Conservation (phyloP, 2,888 invertebrate species). For the Smittia sp. region DNA sequence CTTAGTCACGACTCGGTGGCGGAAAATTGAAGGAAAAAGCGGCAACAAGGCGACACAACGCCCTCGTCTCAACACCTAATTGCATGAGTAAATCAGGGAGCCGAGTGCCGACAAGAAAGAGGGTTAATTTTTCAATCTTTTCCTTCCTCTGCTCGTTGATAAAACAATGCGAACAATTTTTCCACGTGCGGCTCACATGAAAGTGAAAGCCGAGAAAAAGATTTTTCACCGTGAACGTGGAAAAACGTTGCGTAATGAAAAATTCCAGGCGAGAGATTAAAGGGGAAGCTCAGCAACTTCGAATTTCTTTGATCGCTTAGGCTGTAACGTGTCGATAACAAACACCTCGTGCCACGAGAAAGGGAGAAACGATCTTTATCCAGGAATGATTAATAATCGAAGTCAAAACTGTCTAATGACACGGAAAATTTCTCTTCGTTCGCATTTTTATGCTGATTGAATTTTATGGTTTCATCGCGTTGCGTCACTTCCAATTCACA, state of each 20-base stretch:
- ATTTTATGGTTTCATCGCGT: slow-evolving; percentile 39
- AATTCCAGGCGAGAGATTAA: background rate
- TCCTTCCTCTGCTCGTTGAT: background rate
- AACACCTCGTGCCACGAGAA: background rate
- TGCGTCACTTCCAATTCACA: slow-evolving; percentile 37
- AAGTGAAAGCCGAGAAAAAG: slow-evolving; percentile 33
- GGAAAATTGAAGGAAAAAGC: background rate
- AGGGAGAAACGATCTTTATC: background rate
- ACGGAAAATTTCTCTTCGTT: slow-evolving; percentile 32
- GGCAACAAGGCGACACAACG: background rate
- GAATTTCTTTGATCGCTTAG: background rate
- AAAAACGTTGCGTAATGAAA: background rate
- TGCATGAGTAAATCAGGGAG: background rate
- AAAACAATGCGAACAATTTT: background rate
- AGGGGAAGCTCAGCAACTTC: background rate
- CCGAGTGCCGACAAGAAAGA: background rate
- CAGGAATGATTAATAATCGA: slow-evolving; percentile 17
- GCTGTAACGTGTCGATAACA: background rate
- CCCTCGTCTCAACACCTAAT: background rate
- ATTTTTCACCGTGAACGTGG: too few species aligned
- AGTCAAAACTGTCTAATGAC: slow-evolving; percentile 28
- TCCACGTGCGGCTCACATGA: background rate
- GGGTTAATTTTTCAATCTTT: slow-evolving; percentile 2
- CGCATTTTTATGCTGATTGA: slow-evolving; percentile 32
- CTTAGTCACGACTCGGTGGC: background rate